Evolutionary conservation across 2,888 invertebrate genomes (phyloP).

Genomic region (Arge pagana): DNA sequence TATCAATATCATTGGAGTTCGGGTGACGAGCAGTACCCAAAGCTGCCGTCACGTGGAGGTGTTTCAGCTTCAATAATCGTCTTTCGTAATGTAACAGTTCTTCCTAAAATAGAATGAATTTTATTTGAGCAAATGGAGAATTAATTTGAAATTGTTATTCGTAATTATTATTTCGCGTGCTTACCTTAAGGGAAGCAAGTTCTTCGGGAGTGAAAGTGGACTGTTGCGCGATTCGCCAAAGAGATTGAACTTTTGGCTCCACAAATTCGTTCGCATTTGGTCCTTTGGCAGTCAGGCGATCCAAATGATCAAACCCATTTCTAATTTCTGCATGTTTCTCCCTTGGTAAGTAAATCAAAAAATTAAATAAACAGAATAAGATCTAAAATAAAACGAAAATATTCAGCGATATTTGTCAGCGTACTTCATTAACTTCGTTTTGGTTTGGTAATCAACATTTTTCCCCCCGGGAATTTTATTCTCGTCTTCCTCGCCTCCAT

Average conservation of each 20-base stretch:
- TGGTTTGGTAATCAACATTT: constrained; percentile 68
- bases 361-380: background rate
- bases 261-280: constrained; percentile 85
- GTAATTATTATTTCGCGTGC: constrained; percentile 13
- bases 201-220: constrained; percentile 83
- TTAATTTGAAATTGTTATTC: constrained; percentile 9
- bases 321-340: constrained; percentile 76
- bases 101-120: constrained; percentile 59
- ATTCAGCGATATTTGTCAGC: constrained; percentile 1
- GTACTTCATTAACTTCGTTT: constrained; percentile 68
- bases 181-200: constrained; percentile 79
- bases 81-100: constrained; percentile 89
- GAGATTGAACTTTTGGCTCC: constrained; percentile 86
- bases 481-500: constrained; percentile 62
- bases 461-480: constrained; percentile 60
- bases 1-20: constrained; percentile 60
- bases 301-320: constrained; percentile 78
- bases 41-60: constrained; percentile 81
- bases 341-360: constrained; percentile 50
- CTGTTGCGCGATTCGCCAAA: constrained; percentile 83
- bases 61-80: constrained; percentile 79
- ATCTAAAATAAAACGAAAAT: background rate
- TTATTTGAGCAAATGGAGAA: background rate
- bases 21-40: constrained; percentile 70
- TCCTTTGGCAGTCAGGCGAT: constrained; percentile 74